Base-by-base conservation (phyloP, 1,140 invertebrate genomes). In the Zaprionus africanus region DNA sequence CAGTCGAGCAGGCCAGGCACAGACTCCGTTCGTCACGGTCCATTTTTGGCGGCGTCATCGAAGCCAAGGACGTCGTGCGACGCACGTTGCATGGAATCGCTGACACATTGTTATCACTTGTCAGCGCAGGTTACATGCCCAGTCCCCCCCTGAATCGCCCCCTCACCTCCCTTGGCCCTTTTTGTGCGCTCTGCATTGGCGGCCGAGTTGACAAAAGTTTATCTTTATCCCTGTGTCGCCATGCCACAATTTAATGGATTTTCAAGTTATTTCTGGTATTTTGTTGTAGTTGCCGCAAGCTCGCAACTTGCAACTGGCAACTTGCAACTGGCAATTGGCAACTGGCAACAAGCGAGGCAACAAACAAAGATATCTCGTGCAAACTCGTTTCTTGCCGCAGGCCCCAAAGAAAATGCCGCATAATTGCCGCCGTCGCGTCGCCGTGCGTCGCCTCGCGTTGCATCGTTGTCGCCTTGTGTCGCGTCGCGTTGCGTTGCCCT, bases 261-360 rank as follows among this genome's bases (percentile, higher is more conserved):
- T 90, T 82, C 85, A 82, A 90, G 85, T 85, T 90, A 90, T 90
- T 90, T 90, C 78, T 90, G 85, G 85, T 82, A 90, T 90, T 90
- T 90, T 87, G 84, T 81, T 87, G 84, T 78, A 81, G 84, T 87
- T 78, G 77, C 73, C 80, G 73, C 78, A 62, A 51, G 19, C 58
- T 41, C 49, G 26, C 49, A 65, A 65, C 63, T 49, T 62, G 83
- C 79, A 62, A 76, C 78, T 63, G 15, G 61, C 41, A 59, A 73
- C 69, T 15, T 56, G 63, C 73, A 71, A 82, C 78, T 75, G 75
- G 64, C 78, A 80, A 79, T 64, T 61, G 58, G 67, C 67, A 84
- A 84, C 78, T 81, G 46, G 61, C 41, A 59, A 73, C 61, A 19
- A 28, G 34, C 62, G 11, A 24, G 65, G 54, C 65, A 59, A 41